A percentile compares a stretch with the other conserved stretches of the same genome.
Conservation (phyloP, 2,888 invertebrate genomes). For the Cantharis flavilabris region DNA sequence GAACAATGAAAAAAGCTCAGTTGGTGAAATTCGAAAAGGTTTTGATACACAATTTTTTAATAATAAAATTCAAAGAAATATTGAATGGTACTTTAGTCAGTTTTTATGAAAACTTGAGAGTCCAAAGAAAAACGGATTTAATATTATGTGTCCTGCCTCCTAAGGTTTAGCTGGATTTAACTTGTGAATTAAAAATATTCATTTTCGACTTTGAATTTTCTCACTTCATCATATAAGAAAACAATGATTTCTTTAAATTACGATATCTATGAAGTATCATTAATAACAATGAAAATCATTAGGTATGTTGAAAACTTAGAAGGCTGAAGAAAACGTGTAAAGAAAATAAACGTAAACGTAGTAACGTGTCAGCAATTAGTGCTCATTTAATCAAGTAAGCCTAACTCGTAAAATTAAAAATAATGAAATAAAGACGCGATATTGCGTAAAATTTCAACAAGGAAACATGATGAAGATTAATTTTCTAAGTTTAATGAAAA, state of each 20-base stretch:
- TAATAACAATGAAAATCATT: neutral
- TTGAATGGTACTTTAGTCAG: no score
- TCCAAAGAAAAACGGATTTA: no score
- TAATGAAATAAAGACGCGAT: constrained; percentile 4
- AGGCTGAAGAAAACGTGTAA: neutral
- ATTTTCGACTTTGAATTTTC: neutral
- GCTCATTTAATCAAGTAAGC: neutral
- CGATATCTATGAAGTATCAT: neutral
- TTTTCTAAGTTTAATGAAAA: constrained; percentile 19
- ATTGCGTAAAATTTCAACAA: constrained; percentile 5
- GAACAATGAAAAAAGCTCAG: no score
- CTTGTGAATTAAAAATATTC: no score
- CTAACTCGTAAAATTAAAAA: neutral
- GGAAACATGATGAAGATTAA: constrained; percentile 14
- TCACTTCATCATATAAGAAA: neutral
- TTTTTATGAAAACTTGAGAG: no score
- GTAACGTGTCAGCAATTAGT: neutral
- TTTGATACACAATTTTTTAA: no score
- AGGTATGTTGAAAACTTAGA: neutral
- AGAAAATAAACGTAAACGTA: neutral
- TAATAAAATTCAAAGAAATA: no score
- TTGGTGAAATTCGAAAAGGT: no score
- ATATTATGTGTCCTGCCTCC: no score
- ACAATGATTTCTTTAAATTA: neutral
- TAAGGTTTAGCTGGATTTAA: no score